Evolutionary conservation across 2,113 vertebrate species (phyloP), one percentile per base, ranked within the genome.

Genomic region (Mormoops blainvillei): DNA sequence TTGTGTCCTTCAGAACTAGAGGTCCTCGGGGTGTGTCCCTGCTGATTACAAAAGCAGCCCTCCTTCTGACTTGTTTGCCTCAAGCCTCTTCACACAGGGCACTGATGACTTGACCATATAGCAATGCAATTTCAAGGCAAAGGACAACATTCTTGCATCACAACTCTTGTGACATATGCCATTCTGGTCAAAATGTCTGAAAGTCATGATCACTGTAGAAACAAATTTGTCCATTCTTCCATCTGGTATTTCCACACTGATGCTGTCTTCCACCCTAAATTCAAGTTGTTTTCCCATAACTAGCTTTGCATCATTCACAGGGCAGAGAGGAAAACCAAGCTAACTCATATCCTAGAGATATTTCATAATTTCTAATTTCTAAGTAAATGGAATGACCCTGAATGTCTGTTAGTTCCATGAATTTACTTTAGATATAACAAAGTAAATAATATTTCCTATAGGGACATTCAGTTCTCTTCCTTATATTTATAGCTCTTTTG

Each of bases 231-330:
- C 56, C 41, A 4, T 54, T 6, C 52, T 24, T 28, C 9, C 89
- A 91, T 68, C 83, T 95, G 91, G 83, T 63, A n/a, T 95, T 97
- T 93, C 94, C 71, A 94, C 90, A 95, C 15, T 0, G 58, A 50
- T 18, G 52, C 87, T 76, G 89, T 63, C 78, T 41, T 38, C 63
- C n/a, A 56, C 43, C 56, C 43, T 36, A 52, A 56, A 56, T 52
- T 77, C 67, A 36, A 61, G 76, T 10, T 7, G 12, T 36, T 65
- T 80, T 76, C 93, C 91, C 58, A 36, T 0, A 1, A 43, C 74
- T 33, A 24, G 28, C 78, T 50, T 48, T 74, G 77, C 82, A 61
- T 22, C 61, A 78, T 58, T 36, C 89, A 52, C 77, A 81, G 86
- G 76, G 26, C 16, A 65, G 41, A 28, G 4, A 5, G 31, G 61